Conservation (phyloP, 2,113 vertebrate genomes). For the Mus spicilegus region DNA sequence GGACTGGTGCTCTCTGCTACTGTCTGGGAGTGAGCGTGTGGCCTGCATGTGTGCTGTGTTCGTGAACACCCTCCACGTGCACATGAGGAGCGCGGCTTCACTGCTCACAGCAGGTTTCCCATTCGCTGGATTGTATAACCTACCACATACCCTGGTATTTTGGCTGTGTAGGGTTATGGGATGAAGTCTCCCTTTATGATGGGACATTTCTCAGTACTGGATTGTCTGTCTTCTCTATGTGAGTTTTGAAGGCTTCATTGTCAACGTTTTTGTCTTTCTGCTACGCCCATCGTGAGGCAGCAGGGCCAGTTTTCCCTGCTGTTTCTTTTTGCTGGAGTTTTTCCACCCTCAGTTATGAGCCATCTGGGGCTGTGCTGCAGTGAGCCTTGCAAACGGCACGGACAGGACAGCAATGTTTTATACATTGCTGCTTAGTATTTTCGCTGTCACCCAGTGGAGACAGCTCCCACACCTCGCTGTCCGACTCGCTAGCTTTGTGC, state of each 20-base stretch:
- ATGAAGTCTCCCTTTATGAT: not conserved
- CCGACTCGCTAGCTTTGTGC: not conserved
- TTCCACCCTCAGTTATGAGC: not conserved
- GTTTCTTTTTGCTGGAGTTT: not conserved
- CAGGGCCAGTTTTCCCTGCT: not conserved
- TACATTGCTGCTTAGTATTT: not conserved
- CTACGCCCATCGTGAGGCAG: not conserved
- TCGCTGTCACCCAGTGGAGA: not conserved
- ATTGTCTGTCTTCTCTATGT: not conserved
- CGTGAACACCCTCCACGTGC: not conserved
- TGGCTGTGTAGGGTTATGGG: not conserved
- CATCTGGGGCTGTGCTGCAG: too few relatives aligned
- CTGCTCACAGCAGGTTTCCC: not conserved
- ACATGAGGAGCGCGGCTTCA: not conserved
- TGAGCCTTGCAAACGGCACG: too few relatives aligned
- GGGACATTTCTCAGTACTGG: not conserved
- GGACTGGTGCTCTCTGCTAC: not conserved
- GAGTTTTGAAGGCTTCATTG: not conserved
- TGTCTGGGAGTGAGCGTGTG: not conserved
- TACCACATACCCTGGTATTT: not conserved
- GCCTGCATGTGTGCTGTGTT: not conserved
- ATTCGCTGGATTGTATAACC: not conserved
- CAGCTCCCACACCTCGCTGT: not conserved
- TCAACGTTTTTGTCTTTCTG: slow-evolving; percentile 7
- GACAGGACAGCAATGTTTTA: not conserved